phyloP scores from a whole-genome alignment of 1,140 invertebrate species.

The Philopotamus ludificatus region DNA sequence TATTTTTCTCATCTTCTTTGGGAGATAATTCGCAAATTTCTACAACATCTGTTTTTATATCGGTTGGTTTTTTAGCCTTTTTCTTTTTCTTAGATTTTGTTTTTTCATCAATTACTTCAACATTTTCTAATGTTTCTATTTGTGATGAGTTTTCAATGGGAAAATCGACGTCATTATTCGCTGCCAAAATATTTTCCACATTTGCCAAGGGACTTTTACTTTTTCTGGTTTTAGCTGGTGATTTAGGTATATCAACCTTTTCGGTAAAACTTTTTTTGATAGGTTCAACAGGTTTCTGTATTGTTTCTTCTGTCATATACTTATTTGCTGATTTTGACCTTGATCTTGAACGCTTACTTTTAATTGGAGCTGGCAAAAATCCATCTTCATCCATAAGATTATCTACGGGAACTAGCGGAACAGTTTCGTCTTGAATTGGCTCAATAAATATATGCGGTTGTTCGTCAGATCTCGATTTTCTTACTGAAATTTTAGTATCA shows the following conservation, averaged over 20 bases:
- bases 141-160: neutral
- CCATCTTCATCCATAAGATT: slow-evolving; percentile 49
- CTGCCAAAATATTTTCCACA: too few relatives aligned
- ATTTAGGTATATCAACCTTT: slow-evolving; percentile 32
- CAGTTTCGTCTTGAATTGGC: slow-evolving; percentile 44
- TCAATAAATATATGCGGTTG: slow-evolving; percentile 52
- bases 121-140: neutral
- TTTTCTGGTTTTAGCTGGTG: too few relatives aligned
- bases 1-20: too few relatives aligned
- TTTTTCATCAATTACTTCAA: neutral
- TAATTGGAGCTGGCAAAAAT: slow-evolving; percentile 49
- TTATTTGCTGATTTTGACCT: slow-evolving; percentile 44
- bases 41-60: too few relatives aligned
- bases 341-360: slow-evolving; percentile 51
- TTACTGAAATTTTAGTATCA: slow-evolving; percentile 13
- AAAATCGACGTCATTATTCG: too few relatives aligned
- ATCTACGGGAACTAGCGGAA: slow-evolving; percentile 41
- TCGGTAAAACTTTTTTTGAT: slow-evolving; percentile 1
- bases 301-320: slow-evolving; percentile 1
- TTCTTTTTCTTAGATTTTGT: slow-evolving; percentile 16
- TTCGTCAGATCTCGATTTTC: slow-evolving; percentile 37
- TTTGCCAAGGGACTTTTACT: too few relatives aligned
- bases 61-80: slow-evolving; percentile 4
- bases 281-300: slow-evolving; percentile 8
- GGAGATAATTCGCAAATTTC: too few relatives aligned